Evolutionary conservation across 2,888 invertebrate genomes (phyloP).

Genomic region (Oeneis ivallda): DNA sequence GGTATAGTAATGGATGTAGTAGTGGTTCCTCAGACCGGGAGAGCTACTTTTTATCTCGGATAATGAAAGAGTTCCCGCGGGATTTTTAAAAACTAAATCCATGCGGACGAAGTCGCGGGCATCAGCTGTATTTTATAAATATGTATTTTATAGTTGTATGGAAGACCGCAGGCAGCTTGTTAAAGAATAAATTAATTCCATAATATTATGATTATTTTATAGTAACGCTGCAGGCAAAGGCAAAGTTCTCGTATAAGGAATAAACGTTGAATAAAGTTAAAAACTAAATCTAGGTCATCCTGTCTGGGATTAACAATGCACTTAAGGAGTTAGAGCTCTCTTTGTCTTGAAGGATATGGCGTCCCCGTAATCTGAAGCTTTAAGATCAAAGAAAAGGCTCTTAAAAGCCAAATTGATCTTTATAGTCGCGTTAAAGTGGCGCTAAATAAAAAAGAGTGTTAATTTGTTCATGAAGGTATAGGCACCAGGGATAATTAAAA

Average conservation of each 20-base stretch:
- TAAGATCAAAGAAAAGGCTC: constrained; percentile 19
- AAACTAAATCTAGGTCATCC: constrained; percentile 25
- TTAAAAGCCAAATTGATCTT: constrained; percentile 23
- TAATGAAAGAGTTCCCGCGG: no score
- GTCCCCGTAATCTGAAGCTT: constrained; percentile 20
- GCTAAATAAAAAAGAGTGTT: constrained; percentile 14
- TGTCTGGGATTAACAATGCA: constrained; percentile 27
- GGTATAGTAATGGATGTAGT: no score
- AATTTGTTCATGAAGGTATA: constrained; percentile 9
- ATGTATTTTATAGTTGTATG: no score
- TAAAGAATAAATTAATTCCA: constrained; percentile 1
- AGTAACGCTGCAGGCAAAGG: not conserved
- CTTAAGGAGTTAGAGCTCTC: constrained; percentile 26
- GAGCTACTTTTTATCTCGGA: no score
- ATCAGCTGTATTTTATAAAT: no score
- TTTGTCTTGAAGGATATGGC: constrained; percentile 27
- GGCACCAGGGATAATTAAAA: not conserved
- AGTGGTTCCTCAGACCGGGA: no score
- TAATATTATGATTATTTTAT: constrained; percentile 5
- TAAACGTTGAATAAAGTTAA: constrained; percentile 21
- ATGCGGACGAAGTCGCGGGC: no score
- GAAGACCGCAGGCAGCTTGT: no score
- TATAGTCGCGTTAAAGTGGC: constrained; percentile 10
- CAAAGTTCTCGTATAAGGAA: constrained; percentile 11
- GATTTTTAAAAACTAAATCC: no score